Conservation (phyloP, 2,888 invertebrate genomes). For the Aethes cnicana region DNA sequence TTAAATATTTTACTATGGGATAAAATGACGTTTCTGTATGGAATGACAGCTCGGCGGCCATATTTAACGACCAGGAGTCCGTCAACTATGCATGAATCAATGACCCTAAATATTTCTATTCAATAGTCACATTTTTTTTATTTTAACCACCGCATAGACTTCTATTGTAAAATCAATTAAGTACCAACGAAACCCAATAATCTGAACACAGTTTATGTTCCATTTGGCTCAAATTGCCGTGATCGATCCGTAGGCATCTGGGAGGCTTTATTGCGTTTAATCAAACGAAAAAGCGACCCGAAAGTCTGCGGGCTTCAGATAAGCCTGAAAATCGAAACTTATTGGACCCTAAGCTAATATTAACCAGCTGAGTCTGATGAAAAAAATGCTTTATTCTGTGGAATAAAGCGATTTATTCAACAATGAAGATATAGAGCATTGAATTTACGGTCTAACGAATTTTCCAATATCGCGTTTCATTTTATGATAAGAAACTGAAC, state of each 20-base stretch:
- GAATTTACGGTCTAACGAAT: too few relatives aligned
- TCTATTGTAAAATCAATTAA: neutral
- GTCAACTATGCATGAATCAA: too few relatives aligned
- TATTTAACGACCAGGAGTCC: too few relatives aligned
- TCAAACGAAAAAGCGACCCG: constrained; percentile 8
- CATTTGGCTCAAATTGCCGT: constrained; percentile 36
- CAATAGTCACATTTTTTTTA: too few relatives aligned
- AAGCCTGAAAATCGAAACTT: constrained; percentile 10
- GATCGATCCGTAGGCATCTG: constrained; percentile 2
- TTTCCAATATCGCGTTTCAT: too few relatives aligned
- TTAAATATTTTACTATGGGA: too few relatives aligned
- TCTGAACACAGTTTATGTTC: constrained; percentile 37
- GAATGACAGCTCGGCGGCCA: too few relatives aligned
- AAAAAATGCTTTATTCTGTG: neutral
- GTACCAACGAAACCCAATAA: constrained; percentile 15
- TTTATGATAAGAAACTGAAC: too few relatives aligned
- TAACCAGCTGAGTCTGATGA: neutral
- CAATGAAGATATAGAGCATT: too few relatives aligned
- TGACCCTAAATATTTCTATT: too few relatives aligned
- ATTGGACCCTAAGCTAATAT: constrained; percentile 8
- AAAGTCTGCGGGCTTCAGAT: constrained; percentile 24
- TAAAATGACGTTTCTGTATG: too few relatives aligned
- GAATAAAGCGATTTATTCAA: neutral
- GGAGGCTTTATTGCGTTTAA: constrained; percentile 12
- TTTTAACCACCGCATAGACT: too few relatives aligned